phyloP scores from a whole-genome alignment of 2,888 invertebrate species.

The Steromphala cineraria region DNA sequence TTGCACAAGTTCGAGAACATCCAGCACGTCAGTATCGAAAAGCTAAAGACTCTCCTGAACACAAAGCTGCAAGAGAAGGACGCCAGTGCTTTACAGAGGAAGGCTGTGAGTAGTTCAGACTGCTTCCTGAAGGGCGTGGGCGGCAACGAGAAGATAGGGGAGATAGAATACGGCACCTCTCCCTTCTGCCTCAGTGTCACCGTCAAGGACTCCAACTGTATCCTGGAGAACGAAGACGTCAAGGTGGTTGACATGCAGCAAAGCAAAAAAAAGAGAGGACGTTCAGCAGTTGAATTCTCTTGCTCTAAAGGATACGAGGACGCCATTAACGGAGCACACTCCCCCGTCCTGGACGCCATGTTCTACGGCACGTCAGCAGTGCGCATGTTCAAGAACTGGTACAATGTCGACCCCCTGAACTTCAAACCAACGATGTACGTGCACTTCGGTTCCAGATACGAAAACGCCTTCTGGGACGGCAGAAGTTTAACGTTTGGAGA shows the following conservation, averaged over 20 bases:
- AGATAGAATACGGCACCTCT: slow-evolving; percentile 30
- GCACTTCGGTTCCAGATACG: slow-evolving; percentile 44
- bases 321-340: slow-evolving; percentile 46
- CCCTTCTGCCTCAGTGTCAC: slow-evolving; percentile 30
- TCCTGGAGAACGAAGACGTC: slow-evolving; percentile 27
- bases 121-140: slow-evolving; percentile 26
- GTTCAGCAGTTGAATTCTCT: slow-evolving; percentile 34
- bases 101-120: not conserved
- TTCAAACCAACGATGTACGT: slow-evolving; percentile 46
- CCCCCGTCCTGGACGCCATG: slow-evolving; percentile 48
- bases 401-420: slow-evolving; percentile 31
- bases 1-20: slow-evolving; percentile 4
- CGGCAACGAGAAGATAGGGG: slow-evolving; percentile 36
- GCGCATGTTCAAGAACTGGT: slow-evolving; percentile 53
- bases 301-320: slow-evolving; percentile 44
- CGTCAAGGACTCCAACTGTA: slow-evolving; percentile 15
- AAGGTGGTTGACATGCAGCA: slow-evolving; percentile 32
- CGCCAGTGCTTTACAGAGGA: no score
- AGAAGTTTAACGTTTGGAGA: slow-evolving; percentile 54
- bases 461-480: slow-evolving; percentile 61
- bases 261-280: slow-evolving; percentile 8
- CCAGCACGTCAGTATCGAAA: not conserved
- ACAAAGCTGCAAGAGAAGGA: no score
- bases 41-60: no score
- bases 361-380: slow-evolving; percentile 43